Evolutionary conservation across 2,797 vertebrate genomes (phyloP), one percentile per base, ranked within the genome.

Genomic region (Dallia pectoralis): DNA sequence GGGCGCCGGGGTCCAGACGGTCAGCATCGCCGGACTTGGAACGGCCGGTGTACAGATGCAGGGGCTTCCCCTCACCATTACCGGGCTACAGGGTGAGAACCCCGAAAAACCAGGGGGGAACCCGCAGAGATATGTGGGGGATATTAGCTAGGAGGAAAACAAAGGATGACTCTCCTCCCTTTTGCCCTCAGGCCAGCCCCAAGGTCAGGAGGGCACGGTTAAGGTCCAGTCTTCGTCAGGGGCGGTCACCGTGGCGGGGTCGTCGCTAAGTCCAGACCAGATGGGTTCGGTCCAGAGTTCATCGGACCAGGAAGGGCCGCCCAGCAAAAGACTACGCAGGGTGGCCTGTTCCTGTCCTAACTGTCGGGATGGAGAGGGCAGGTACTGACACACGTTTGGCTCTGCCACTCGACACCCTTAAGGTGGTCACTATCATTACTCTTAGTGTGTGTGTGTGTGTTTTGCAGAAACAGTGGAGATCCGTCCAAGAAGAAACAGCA

Each of bases 401-500:
- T 11, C 40, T 9, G 7, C 40, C 1, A 11, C 40, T 44, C 40
- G 7, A 11, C 40, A 44, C 40, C 40, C 7, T 8, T 44, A 6
- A 44, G 40, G 40, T 44, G 40, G 40, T 44, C 40, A 44, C 12
- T 8, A 44, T 44, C 40, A 11, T 44, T 16, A 29, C 14, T 25
- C 18, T 18, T 1, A 30, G 22, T 64, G 14, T 48, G 40, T 63
- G 32, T 51, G 62, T 61, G 69, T 76, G 75, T 72, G 40, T 61
- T 75, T 86, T 85, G 79, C 83, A 99, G 97, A 92, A 94, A 95
- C 86, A 97, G 92, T 72, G 96, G 94, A 77, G 97, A 99, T 85
- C 96, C 97, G 47, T 95, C 97, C 65, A 98, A 98, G 91, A 99
- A 99, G 93, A 99, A 99, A 78, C 98, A 99, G 86, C 98, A 99